Evolutionary conservation across 2,888 invertebrate genomes (phyloP).

Genomic region (Acanthoscelides obtectus): DNA sequence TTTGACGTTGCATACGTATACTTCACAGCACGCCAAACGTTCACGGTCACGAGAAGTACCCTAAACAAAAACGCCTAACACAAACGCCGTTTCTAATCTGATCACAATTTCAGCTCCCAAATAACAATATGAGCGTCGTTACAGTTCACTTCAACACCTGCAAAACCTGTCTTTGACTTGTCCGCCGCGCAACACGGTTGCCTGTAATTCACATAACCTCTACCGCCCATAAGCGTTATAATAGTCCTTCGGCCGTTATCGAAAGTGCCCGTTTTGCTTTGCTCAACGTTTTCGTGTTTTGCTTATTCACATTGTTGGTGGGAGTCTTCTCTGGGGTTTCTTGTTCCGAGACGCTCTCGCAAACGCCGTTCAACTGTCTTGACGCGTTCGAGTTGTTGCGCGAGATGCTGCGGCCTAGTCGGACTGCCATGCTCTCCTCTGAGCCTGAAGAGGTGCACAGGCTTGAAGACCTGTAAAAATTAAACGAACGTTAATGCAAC

Average conservation of each 20-base stretch:
- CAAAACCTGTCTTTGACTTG: slow-evolving; percentile 43
- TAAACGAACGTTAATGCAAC: too few species aligned
- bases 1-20: too few species aligned
- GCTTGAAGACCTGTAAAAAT: slow-evolving; percentile 8
- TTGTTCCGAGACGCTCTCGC: slow-evolving; percentile 29
- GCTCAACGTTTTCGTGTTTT: slow-evolving; percentile 31
- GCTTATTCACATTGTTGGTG: slow-evolving; percentile 17
- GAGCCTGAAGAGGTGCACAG: slow-evolving; percentile 82
- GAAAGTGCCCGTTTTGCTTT: slow-evolving; percentile 28
- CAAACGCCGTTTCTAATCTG: slow-evolving; percentile 21
- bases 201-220: slow-evolving; percentile 84
- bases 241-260: slow-evolving; percentile 63
- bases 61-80: background rate
- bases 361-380: slow-evolving; percentile 51
- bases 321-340: slow-evolving; percentile 21
- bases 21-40: too few species aligned
- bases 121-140: slow-evolving; percentile 85
- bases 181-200: slow-evolving; percentile 58
- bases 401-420: slow-evolving; percentile 60
- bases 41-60: background rate
- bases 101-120: slow-evolving; percentile 83
- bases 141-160: slow-evolving; percentile 66
- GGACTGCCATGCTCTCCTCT: slow-evolving; percentile 70
- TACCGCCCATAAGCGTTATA: slow-evolving; percentile 80
- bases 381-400: slow-evolving; percentile 68